A percentile compares a stretch with the other conserved stretches of the same genome.
Evolutionary conservation across 2,797 vertebrate genomes (phyloP).

Genomic region (Dryobates pubescens): DNA sequence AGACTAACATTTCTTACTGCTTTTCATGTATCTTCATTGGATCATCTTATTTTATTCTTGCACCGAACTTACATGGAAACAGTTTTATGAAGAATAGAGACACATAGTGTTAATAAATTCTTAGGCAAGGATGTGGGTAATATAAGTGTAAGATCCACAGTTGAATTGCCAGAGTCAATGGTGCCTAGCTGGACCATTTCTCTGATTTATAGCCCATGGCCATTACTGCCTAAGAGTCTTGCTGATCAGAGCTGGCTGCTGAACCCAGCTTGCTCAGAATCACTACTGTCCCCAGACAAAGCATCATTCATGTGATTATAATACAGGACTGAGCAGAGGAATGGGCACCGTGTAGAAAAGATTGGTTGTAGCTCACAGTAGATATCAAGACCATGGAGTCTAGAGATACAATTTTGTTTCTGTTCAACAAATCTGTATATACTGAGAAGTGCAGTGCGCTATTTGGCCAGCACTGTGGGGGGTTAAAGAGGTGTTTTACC

Average conservation of each 20-base stretch:
- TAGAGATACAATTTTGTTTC: not conserved
- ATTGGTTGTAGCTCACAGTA: not conserved
- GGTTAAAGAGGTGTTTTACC: not conserved
- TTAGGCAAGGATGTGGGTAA: not conserved
- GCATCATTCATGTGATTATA: fast-evolving
- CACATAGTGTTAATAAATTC: not conserved
- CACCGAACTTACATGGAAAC: not conserved
- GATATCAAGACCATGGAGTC: not conserved
- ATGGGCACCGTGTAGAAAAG: not conserved
- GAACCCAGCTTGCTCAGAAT: not conserved
- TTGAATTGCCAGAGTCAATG: not conserved
- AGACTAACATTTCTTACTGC: not conserved
- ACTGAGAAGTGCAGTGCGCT: not conserved
- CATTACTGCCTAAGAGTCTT: not conserved
- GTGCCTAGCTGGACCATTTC: not conserved
- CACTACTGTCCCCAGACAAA: not conserved
- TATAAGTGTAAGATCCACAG: not conserved
- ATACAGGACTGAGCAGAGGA: not conserved
- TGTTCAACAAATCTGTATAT: not conserved
- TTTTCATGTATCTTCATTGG: not conserved
- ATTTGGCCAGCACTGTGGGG: not conserved
- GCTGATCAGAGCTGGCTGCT: not conserved
- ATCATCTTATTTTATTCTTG: not conserved
- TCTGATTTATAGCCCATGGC: not conserved
- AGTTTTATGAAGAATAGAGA: not conserved